Conservation (phyloP, 92 coral and sea anemone genomes). For the Porites evermanni region DNA sequence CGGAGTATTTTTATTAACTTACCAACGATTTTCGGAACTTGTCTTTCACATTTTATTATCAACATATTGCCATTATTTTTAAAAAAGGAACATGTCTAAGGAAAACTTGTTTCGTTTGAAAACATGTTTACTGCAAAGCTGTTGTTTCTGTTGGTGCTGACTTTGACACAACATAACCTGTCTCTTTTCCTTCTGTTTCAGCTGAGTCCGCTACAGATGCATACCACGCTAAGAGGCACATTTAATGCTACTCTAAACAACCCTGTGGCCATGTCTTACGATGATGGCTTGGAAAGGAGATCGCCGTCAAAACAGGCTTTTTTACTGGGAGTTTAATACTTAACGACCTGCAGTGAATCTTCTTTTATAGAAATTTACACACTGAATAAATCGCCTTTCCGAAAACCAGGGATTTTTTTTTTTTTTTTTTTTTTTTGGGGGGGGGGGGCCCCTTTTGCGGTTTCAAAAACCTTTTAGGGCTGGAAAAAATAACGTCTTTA, state of each 20-base stretch:
- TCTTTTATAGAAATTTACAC: not conserved
- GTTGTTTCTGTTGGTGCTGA: no score
- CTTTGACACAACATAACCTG: not conserved
- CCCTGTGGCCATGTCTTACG: constrained; percentile 80
- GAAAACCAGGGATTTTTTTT: not conserved
- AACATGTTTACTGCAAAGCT: no score
- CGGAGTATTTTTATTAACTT: no score
- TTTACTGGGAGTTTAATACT: constrained; percentile 72
- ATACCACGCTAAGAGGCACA: constrained; percentile 90
- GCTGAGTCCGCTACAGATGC: constrained; percentile 93
- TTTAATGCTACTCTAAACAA: constrained; percentile 95
- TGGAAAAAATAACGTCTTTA: no score
- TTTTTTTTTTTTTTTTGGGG: no score
- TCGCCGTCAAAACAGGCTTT: constrained; percentile 90
- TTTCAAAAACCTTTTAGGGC: no score
- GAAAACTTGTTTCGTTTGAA: no score
- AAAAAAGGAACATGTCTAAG: no score
- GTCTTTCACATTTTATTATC: no score
- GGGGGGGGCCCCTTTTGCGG: no score
- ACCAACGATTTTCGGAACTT: no score
- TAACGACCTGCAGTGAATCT: not conserved
- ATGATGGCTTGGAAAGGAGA: constrained; percentile 77
- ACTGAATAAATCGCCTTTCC: not conserved
- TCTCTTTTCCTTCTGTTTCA: constrained; percentile 24
- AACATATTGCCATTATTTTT: no score